A percentile compares a stretch with the other conserved stretches of the same genome.
phyloP scores from a whole-genome alignment of 1,140 invertebrate genomes.

The Cotesia glomerata region DNA sequence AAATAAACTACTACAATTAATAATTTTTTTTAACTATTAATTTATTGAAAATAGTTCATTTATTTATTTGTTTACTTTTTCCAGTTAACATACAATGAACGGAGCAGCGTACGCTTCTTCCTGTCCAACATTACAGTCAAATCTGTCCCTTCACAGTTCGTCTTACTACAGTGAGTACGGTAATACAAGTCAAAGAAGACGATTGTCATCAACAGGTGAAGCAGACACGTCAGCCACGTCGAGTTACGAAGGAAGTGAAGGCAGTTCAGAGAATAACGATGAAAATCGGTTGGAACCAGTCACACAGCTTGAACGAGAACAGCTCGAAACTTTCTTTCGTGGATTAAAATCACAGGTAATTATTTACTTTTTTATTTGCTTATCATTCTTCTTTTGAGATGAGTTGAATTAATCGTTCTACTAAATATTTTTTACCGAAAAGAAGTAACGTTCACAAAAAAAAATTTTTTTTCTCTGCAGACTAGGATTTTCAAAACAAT shows the following conservation, averaged over 20 bases:
- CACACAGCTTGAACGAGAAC: constrained; percentile 73
- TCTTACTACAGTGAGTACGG: constrained; percentile 56
- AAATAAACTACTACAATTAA: no score
- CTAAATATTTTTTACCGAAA: no score
- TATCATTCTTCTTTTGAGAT: not conserved
- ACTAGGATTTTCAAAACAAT: no score
- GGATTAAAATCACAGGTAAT: constrained; percentile 77
- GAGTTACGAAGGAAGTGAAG: constrained; percentile 57
- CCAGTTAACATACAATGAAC: constrained; percentile 44
- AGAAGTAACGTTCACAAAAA: no score
- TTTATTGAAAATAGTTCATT: no score
- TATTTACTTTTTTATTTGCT: not conserved
- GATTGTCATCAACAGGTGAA: constrained; percentile 61
- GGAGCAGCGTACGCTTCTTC: constrained; percentile 50
- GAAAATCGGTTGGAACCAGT: constrained; percentile 60
- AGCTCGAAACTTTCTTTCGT: constrained; percentile 81
- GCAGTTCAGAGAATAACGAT: constrained; percentile 58
- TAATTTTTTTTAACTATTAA: no score
- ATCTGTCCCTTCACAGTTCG: constrained; percentile 51
- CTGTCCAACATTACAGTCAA: constrained; percentile 51
- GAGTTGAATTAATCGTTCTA: no score
- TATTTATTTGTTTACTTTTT: constrained; percentile 11
- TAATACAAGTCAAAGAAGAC: constrained; percentile 46
- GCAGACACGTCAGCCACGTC: constrained; percentile 64
- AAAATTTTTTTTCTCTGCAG: no score